phyloP scores from a whole-genome alignment of 2,797 vertebrate species.

The Molossus alvarezi region DNA sequence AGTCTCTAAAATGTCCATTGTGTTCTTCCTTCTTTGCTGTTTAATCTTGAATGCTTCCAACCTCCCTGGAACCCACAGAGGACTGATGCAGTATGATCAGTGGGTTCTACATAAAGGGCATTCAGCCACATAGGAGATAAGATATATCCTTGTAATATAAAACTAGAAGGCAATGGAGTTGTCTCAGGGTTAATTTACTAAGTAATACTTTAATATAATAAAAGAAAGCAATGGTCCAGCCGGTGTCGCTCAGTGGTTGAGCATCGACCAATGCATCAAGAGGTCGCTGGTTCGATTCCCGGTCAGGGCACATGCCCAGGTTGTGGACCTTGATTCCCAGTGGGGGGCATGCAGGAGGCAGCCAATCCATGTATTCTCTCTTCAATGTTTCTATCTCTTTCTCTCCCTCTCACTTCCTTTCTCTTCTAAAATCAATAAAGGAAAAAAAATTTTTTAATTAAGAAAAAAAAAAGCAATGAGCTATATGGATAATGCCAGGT shows the following conservation, averaged over 20 bases:
- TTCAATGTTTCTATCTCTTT: too few species aligned
- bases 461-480: conserved; percentile 1
- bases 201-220: not conserved
- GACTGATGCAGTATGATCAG: not conserved
- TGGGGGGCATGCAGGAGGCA: too few species aligned
- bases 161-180: not conserved
- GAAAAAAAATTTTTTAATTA: too few species aligned
- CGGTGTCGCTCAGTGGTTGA: too few species aligned
- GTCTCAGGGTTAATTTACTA: not conserved
- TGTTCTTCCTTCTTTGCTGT: not conserved
- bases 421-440: too few species aligned
- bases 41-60: not conserved
- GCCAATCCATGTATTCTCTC: too few species aligned
- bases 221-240: not conserved
- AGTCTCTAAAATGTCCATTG: not conserved
- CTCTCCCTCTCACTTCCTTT: too few species aligned
- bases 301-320: too few species aligned
- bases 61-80: not conserved
- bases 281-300: too few species aligned
- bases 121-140: not conserved
- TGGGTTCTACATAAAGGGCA: not conserved
- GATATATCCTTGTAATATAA: not conserved
- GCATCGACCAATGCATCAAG: too few species aligned
- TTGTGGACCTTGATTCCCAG: too few species aligned
- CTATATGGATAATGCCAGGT: not conserved